Evolutionary conservation across 1,140 invertebrate genomes (phyloP).

Genomic region (Papilio polyxenes): DNA sequence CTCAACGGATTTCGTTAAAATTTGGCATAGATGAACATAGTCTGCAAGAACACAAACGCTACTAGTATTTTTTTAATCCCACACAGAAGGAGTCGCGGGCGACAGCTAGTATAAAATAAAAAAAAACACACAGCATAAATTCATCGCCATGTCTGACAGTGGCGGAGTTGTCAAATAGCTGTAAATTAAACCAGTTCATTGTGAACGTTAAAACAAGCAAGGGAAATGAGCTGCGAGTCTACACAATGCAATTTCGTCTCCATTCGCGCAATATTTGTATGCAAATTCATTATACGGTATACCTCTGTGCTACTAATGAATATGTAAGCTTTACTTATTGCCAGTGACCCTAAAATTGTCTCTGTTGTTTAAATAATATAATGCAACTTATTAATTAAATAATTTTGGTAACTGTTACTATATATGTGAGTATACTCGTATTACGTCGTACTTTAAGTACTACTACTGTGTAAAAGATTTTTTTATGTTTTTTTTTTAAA

Average conservation of each 20-base stretch:
- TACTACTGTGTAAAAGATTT: no score
- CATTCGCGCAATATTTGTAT: conserved; percentile 18
- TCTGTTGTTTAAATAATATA: background rate
- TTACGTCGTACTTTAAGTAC: no score
- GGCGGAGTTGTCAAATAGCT: background rate
- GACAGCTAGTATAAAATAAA: background rate
- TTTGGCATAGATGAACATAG: no score
- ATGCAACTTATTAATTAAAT: background rate
- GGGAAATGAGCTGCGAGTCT: background rate
- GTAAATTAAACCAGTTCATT: background rate
- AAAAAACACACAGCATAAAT: background rate
- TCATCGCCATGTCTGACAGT: background rate
- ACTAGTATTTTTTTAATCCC: no score
- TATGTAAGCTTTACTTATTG: background rate
- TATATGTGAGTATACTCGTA: background rate
- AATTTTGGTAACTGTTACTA: background rate
- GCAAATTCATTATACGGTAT: conserved; percentile 4
- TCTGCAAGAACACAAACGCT: no score
- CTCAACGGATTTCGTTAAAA: no score
- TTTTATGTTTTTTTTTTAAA: no score
- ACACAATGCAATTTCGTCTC: conserved; percentile 24
- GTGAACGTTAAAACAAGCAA: conserved; percentile 11
- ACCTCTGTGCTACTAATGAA: background rate
- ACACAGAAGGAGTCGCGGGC: no score
- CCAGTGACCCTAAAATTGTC: background rate